phyloP scores from a whole-genome alignment of 2,113 vertebrate species.

The Fregetta grallaria region DNA sequence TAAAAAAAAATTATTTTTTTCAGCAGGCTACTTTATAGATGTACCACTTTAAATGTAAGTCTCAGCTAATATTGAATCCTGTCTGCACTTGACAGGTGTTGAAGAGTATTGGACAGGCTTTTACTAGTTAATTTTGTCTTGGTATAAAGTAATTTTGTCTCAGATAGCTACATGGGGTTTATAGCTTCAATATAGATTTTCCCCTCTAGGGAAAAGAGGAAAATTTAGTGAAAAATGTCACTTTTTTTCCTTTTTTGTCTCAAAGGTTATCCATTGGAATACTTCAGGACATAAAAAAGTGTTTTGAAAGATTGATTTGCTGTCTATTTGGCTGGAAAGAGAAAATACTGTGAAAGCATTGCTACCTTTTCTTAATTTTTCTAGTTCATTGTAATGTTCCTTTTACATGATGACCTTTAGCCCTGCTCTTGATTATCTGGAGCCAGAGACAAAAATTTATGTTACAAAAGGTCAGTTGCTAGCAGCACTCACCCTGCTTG shows the following conservation, averaged over 20 bases:
- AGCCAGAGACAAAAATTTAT: no score
- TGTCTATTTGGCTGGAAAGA: no score
- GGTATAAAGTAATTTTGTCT: neutral
- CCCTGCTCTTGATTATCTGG: no score
- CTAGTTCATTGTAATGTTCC: no score
- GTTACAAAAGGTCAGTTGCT: no score
- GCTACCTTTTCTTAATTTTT: no score
- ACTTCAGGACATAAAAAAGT: neutral
- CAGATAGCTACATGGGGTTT: fast-evolving
- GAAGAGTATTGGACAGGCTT: neutral
- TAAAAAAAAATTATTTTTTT: neutral
- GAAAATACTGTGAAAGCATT: no score
- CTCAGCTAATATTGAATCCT: neutral
- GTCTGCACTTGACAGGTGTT: neutral
- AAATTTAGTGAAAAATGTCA: neutral
- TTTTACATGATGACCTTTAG: no score
- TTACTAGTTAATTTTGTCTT: neutral
- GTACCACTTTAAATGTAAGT: neutral
- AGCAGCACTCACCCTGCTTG: no score
- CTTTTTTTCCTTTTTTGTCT: neutral
- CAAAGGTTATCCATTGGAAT: neutral
- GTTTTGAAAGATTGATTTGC: neutral
- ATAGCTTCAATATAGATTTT: neutral
- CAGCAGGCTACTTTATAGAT: neutral
- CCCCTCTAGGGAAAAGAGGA: neutral